Evolutionary conservation across 2,888 invertebrate genomes (phyloP), one percentile per base, ranked within the genome.

Genomic region (Drepanosiphum platanoidis): DNA sequence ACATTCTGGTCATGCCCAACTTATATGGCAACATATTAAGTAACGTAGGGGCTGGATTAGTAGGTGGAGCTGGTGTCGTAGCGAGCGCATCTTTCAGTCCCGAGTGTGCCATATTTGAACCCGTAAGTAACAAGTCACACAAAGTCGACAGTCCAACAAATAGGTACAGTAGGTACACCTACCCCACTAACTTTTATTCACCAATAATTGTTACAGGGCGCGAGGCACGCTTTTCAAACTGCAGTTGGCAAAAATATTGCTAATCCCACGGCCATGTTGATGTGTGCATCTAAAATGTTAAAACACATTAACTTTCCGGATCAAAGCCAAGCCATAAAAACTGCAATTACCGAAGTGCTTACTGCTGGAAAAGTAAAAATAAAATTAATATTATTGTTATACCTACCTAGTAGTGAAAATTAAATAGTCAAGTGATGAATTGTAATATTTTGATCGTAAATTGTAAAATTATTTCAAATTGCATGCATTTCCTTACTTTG

Each of bases 31-130:
- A 97, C 91, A 99, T 99, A 89, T 93, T 99, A 42, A 98, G 98
- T 90, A 99, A 99, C 91, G 91, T 99, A 88, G 97, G 97, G 39
- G 95, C 97, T 61, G 99, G 99, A 2, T 91, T 98, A 72, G 98
- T 99, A 1, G 99, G 99, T n/a, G 99, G 99, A 84, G 99, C 99
- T 86, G 99, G 99, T 70, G 96, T 99, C 30, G 98, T 99, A 3
- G 96, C 98, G 80, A 99, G 99, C 66, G 96, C 97, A 61, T 97
- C 96, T 86, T 98, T 96, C 90, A 97, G 97, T 87, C 92, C 95
- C 0, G 94, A 97, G 89, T 94, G 95, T 89, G 98, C 97, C 1
- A 96, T 99, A 34, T 99, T 98, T 90, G 98, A 99, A 91, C 98
- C 98, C 89, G 97, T 96, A 90, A 91, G 91, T 89, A n/a, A n/a